Conservation (phyloP, 2,113 vertebrate species). For the Baryphthengus martii region DNA sequence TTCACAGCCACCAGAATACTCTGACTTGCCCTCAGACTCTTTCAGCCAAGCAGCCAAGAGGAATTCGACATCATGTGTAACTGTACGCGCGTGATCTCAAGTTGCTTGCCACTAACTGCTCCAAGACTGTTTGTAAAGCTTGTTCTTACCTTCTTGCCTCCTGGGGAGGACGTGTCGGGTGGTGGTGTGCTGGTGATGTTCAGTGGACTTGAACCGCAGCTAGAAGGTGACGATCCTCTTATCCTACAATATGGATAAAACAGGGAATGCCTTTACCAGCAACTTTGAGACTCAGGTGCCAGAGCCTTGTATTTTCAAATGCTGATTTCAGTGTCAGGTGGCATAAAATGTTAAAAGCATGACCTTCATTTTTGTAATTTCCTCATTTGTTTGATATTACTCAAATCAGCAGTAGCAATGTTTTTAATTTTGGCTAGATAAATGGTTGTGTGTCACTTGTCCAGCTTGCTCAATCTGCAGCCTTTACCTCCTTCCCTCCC, state of each 20-base stretch:
- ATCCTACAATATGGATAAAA: slow-evolving; percentile 75
- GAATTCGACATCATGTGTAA: accelerated
- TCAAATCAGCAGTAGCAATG: not conserved
- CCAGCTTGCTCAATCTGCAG: not conserved
- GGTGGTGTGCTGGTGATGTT: slow-evolving; percentile 97
- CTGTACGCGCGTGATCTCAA: accelerated
- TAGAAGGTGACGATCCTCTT: slow-evolving; percentile 95
- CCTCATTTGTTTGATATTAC: not conserved
- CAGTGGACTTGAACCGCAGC: slow-evolving; percentile 94
- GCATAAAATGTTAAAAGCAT: not conserved
- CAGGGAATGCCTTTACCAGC: not conserved
- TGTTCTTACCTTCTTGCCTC: slow-evolving; percentile 88
- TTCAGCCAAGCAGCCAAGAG: not conserved
- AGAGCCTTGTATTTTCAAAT: not conserved
- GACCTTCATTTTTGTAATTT: not conserved
- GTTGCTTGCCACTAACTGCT: not conserved
- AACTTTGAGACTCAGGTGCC: not conserved
- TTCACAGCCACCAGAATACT: not conserved
- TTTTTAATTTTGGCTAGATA: not conserved
- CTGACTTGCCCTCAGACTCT: not conserved
- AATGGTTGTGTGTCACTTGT: not conserved
- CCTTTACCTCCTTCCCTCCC: not conserved
- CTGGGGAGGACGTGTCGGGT: slow-evolving; percentile 91
- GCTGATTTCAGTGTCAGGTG: not conserved
- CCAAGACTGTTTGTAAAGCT: not conserved